phyloP scores from a whole-genome alignment of 2,888 invertebrate species.

The Dusona sp. region DNA sequence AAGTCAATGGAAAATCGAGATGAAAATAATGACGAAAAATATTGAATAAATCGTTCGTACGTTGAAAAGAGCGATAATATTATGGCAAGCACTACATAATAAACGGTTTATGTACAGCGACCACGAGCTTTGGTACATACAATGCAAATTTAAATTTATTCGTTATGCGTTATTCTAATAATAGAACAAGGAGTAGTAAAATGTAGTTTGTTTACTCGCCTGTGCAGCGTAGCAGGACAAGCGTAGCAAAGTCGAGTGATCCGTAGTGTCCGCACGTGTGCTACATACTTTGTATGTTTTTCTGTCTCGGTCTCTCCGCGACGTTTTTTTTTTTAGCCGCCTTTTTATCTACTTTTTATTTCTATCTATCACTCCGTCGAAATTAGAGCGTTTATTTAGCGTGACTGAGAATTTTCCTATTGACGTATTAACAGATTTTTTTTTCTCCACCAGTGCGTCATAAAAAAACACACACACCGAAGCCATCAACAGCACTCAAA shows the following conservation, averaged over 20 bases:
- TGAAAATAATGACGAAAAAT: neutral
- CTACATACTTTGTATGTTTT: slow-evolving; percentile 38
- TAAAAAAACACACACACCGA: neutral
- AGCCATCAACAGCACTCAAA: neutral
- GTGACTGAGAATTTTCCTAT: neutral
- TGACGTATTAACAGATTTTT: neutral
- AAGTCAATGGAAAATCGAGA: neutral
- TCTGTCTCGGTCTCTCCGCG: neutral
- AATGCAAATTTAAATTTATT: slow-evolving; percentile 23
- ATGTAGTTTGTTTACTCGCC: slow-evolving; percentile 57
- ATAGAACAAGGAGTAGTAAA: slow-evolving; percentile 50
- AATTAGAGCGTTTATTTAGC: neutral
- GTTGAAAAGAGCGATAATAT: neutral
- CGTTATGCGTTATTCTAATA: slow-evolving; percentile 51
- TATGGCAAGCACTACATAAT: neutral
- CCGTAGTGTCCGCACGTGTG: slow-evolving; percentile 52
- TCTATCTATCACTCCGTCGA: neutral
- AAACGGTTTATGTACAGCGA: neutral
- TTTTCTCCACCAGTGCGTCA: neutral
- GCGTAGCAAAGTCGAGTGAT: slow-evolving; percentile 23
- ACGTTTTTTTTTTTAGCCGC: neutral
- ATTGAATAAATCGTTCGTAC: neutral
- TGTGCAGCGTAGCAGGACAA: slow-evolving; percentile 37
- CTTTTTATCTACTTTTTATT: slow-evolving; percentile 9
- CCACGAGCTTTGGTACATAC: neutral